These are phyloP conservation scores for Rhinoraja longicauda DNA, from an alignment of 2,797 vertebrate species.

Conservation along the genomic window DNA sequence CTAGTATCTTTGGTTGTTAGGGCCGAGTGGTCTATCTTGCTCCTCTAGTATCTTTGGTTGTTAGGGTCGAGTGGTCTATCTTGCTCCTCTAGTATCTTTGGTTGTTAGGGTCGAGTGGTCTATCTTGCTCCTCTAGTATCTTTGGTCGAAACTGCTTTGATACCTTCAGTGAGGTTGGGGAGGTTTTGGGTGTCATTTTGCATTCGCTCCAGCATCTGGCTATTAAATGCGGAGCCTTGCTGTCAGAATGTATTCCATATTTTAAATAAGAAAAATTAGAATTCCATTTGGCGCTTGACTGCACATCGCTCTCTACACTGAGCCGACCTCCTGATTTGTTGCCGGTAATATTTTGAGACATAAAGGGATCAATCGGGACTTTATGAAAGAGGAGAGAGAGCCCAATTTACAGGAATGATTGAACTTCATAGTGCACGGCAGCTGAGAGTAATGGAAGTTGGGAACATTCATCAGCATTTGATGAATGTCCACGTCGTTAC, in stretches of 20 bases:
- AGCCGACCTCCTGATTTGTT: background rate
- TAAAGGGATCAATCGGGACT: background rate
- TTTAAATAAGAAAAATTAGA: background rate
- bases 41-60: too few species aligned
- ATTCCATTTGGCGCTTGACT: background rate
- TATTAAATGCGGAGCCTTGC: slow-evolving; percentile 11
- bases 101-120: too few species aligned
- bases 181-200: background rate
- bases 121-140: too few species aligned
- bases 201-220: background rate
- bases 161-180: background rate
- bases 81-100: too few species aligned
- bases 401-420: background rate
- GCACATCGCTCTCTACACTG: background rate
- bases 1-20: too few species aligned
- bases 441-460: background rate
- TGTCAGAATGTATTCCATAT: background rate
- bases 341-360: background rate
- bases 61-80: too few species aligned
- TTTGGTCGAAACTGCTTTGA: background rate
- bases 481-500: background rate
- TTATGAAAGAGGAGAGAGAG: background rate
- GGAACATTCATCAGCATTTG: background rate
- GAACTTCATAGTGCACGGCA: background rate
- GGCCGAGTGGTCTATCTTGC: too few species aligned